Conservation (phyloP, 1,140 invertebrate species). For the Bombus affinis region DNA sequence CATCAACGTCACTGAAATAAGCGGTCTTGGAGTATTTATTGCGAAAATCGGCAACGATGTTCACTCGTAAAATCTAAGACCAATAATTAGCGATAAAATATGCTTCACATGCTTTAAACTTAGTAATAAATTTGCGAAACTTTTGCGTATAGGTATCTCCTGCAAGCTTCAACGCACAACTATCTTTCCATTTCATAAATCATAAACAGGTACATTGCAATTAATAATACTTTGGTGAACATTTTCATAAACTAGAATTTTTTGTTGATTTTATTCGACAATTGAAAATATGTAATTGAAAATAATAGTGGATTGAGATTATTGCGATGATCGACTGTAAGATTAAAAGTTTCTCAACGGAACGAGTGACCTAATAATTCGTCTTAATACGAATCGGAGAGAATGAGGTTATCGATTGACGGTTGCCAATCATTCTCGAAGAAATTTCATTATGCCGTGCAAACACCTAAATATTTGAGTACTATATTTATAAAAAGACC, state of each 20-base stretch:
- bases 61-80: conserved; percentile 8
- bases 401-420: background rate
- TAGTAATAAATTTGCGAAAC: conserved; percentile 28
- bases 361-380: background rate
- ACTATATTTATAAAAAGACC: conserved; percentile 5
- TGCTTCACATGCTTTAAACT: background rate
- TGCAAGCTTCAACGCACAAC: background rate
- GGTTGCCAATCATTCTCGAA: background rate
- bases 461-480: conserved; percentile 19
- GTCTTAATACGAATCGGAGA: background rate
- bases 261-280: background rate
- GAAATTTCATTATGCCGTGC: background rate
- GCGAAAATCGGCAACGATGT: conserved; percentile 37
- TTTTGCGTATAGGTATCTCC: background rate
- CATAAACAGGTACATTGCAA: background rate
- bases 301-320: background rate
- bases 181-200: background rate
- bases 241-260: background rate
- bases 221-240: background rate
- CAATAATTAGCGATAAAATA: conserved; percentile 40
- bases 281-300: background rate
- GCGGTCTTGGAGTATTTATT: conserved; percentile 46
- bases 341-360: background rate
- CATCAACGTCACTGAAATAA: conserved; percentile 46
- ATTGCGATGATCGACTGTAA: background rate